Evolutionary conservation across 1,140 invertebrate species (phyloP).

Genomic region (Ceratina calcarata): DNA sequence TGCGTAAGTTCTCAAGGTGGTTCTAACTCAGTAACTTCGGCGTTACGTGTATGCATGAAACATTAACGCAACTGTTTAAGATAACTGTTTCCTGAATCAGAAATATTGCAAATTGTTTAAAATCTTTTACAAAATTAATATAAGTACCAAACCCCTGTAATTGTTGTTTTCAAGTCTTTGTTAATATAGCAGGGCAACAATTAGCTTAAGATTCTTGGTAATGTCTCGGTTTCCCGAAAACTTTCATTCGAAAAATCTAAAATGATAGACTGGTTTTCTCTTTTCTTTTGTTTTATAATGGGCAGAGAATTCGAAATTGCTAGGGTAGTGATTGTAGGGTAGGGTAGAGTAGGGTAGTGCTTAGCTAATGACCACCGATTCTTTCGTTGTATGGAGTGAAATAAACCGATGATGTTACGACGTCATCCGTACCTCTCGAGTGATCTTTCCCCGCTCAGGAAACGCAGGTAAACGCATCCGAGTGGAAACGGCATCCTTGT

Average conservation of each 20-base stretch:
- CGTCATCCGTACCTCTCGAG: conserved; percentile 23
- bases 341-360: neutral
- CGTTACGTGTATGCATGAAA: neutral
- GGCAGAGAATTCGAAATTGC: conserved; percentile 8
- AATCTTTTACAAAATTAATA: too few relatives aligned
- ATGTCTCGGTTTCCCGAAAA: too few relatives aligned
- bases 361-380: neutral
- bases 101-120: too few relatives aligned
- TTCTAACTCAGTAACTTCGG: neutral
- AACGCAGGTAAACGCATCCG: conserved; percentile 36
- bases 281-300: conserved; percentile 11
- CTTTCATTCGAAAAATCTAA: too few relatives aligned
- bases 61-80: neutral
- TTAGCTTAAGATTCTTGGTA: too few relatives aligned
- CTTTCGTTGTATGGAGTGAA: neutral
- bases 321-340: too few relatives aligned
- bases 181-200: too few relatives aligned
- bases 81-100: too few relatives aligned
- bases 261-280: too few relatives aligned
- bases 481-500: conserved; percentile 38
- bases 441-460: conserved; percentile 41
- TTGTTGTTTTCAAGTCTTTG: too few relatives aligned
- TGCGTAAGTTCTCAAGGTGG: neutral
- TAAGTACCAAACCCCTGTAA: too few relatives aligned
- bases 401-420: conserved; percentile 20